Percentiles rank a stretch among this genome's conserved stretches.
phyloP scores from a whole-genome alignment of 2,113 vertebrate genomes.

The Mus musculus region GRCm39 chr1:41620001-41620500 shows the following conservation, averaged over 20 bases:
- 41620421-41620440: neutral
- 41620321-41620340: neutral
- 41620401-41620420: neutral
- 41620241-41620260: neutral
- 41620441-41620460: too few species aligned
- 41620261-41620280: neutral
- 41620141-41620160: neutral
- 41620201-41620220: neutral
- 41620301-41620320: neutral
- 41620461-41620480: too few species aligned
- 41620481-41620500: too few species aligned
- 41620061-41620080: neutral
- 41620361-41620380: too few species aligned
- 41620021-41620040: neutral
- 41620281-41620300: neutral
- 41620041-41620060: rapidly evolving
- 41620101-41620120: neutral
- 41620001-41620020: too few species aligned
- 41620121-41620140: neutral
- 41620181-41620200: neutral
- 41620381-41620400: neutral
- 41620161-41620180: neutral
- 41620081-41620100: neutral
- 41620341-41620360: neutral
- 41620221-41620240: too few species aligned